Evolutionary conservation across 2,888 invertebrate genomes (phyloP).

Genomic region (Cremastobaeus sp.): DNA sequence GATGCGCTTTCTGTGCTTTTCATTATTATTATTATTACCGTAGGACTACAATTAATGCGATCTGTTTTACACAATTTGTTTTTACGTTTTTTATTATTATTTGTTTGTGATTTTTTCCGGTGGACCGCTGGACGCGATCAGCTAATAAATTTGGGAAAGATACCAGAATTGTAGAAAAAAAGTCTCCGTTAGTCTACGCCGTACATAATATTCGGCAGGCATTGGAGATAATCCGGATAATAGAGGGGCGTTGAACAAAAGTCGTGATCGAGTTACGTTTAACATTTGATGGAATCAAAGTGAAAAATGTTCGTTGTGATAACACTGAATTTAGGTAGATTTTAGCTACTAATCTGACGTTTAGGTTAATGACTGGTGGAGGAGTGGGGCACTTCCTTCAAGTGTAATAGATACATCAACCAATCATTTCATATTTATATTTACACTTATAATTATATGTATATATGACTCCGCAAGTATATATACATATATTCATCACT

Average conservation of each 20-base stretch:
- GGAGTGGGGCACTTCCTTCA: slow-evolving; percentile 50
- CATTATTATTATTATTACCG: slow-evolving; percentile 20
- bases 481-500: slow-evolving; percentile 55
- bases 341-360: slow-evolving; percentile 67
- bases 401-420: slow-evolving; percentile 44
- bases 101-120: slow-evolving; percentile 1
- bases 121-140: slow-evolving; percentile 24
- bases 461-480: slow-evolving; percentile 35
- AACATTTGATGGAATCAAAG: slow-evolving; percentile 73
- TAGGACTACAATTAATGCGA: background rate
- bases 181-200: slow-evolving; percentile 7
- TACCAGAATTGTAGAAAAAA: background rate
- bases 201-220: slow-evolving; percentile 7
- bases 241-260: slow-evolving; percentile 56
- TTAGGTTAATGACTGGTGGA: slow-evolving; percentile 63
- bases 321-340: slow-evolving; percentile 74
- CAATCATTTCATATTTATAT: slow-evolving; percentile 41
- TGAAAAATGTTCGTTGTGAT: slow-evolving; percentile 78
- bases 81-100: slow-evolving; percentile 3
- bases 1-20: slow-evolving; percentile 49
- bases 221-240: slow-evolving; percentile 43
- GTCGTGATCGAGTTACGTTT: slow-evolving; percentile 63
- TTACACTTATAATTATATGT: slow-evolving; percentile 36
- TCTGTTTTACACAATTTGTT: slow-evolving; percentile 13
- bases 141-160: background rate